phyloP scores from a whole-genome alignment of 2,113 vertebrate genomes.

The Ivindomyrus marchei region DNA sequence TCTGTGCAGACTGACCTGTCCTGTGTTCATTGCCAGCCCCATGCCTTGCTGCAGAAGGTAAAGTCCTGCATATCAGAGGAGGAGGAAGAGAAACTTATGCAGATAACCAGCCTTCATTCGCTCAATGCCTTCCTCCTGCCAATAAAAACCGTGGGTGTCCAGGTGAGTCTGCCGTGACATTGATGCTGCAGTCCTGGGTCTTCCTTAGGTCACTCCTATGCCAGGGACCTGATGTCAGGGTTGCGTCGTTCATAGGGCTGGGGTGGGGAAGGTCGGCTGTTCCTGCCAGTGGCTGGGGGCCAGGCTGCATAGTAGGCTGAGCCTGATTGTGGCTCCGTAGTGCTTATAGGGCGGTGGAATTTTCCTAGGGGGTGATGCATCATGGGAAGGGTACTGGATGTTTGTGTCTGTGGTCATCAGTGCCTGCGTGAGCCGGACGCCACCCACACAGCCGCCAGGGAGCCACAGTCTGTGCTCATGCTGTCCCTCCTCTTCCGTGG shows the following conservation, averaged over 20 bases:
- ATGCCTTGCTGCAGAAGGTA: conserved; percentile 88
- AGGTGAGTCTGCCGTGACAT: conserved; percentile 59
- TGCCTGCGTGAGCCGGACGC: background rate
- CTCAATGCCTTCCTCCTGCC: conserved; percentile 97
- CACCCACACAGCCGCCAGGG: background rate
- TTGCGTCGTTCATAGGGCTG: background rate
- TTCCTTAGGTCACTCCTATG: background rate
- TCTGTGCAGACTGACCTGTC: background rate
- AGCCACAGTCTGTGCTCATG: background rate
- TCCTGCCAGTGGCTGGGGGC: background rate
- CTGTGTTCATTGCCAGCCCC: conserved; percentile 63
- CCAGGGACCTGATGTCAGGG: background rate
- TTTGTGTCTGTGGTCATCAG: conserved; percentile 5
- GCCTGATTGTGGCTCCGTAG: background rate
- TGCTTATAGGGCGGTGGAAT: background rate
- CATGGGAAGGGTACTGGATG: background rate
- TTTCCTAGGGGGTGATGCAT: background rate
- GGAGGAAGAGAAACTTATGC: conserved; percentile 96
- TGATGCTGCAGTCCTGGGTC: background rate
- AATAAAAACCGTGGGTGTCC: conserved; percentile 96
- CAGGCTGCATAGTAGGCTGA: background rate
- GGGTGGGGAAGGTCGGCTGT: background rate
- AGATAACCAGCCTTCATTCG: conserved; percentile 97
- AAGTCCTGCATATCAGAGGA: conserved; percentile 93
- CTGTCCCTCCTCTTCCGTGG: conserved; percentile 37